Evolutionary conservation across 2,888 invertebrate species (phyloP).

Genomic region (Plebejus argus): DNA sequence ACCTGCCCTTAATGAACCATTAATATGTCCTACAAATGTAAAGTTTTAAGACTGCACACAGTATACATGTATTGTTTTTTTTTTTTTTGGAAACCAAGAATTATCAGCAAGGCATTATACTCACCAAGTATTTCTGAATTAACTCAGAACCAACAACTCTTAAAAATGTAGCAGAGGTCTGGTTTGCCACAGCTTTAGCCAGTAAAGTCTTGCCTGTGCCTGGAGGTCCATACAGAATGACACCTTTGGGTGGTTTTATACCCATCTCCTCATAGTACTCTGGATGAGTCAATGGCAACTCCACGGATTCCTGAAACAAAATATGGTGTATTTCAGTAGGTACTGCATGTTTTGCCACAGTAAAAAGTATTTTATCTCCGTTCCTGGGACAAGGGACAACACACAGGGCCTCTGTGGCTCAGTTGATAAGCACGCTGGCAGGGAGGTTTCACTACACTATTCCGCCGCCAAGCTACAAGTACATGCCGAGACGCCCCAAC

Average conservation of each 20-base stretch:
- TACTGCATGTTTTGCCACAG: neutral
- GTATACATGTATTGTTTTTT: neutral
- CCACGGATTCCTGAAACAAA: constrained; percentile 91
- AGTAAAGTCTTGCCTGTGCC: constrained; percentile 99
- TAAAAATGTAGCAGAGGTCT: constrained; percentile 99
- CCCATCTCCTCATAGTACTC: constrained; percentile 99
- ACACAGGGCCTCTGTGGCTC: too few relatives aligned
- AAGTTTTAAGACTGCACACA: neutral
- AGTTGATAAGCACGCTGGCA: too few relatives aligned
- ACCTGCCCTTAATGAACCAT: too few relatives aligned
- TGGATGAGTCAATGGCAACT: constrained; percentile 98
- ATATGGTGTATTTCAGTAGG: neutral
- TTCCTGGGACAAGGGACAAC: neutral
- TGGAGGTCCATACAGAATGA: constrained; percentile 98
- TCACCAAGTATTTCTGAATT: constrained; percentile 97
- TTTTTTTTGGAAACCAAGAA: neutral
- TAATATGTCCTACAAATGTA: neutral
- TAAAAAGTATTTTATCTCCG: neutral
- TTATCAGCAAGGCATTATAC: neutral
- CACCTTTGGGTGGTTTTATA: constrained; percentile 99
- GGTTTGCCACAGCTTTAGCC: constrained; percentile 99
- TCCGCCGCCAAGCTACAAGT: too few relatives aligned
- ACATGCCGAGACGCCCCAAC: too few relatives aligned
- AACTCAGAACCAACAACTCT: constrained; percentile 99
- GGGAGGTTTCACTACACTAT: too few relatives aligned